Evolutionary conservation across 2,888 invertebrate species (phyloP).

Genomic region (Lapara coniferarum): DNA sequence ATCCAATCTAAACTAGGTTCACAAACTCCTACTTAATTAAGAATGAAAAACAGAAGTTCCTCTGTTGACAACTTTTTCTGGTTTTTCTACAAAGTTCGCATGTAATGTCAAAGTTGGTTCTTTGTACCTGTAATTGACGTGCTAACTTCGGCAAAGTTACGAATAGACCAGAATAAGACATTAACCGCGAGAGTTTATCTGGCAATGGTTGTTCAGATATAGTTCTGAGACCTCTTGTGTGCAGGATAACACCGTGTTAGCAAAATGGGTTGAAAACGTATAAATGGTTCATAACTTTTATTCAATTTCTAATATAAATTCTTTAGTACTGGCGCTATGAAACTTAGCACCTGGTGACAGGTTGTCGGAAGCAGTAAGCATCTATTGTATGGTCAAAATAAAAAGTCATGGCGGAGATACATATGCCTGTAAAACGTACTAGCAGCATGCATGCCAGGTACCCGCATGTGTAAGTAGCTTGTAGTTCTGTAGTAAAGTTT

Average conservation of each 20-base stretch:
- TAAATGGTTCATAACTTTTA: too few species aligned
- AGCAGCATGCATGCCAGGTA: too few species aligned
- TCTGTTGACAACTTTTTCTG: constrained; percentile 26
- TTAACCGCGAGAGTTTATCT: constrained; percentile 3
- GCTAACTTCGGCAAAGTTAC: not conserved
- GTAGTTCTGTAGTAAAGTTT: too few species aligned
- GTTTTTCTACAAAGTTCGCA: constrained; percentile 21
- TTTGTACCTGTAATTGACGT: constrained; percentile 18
- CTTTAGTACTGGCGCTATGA: too few species aligned
- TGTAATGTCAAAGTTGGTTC: constrained; percentile 28
- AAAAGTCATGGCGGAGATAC: too few species aligned
- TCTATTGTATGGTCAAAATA: too few species aligned
- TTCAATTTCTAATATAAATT: too few species aligned
- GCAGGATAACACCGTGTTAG: not conserved
- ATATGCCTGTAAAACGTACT: too few species aligned
- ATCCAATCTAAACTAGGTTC: constrained; percentile 30
- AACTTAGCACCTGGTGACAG: too few species aligned
- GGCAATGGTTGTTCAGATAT: not conserved
- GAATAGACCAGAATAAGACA: not conserved
- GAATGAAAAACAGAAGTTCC: constrained; percentile 26
- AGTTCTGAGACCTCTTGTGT: not conserved
- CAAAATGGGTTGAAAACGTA: not conserved
- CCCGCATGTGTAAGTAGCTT: too few species aligned
- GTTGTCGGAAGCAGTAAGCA: too few species aligned
- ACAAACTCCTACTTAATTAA: constrained; percentile 34